These are phyloP conservation scores for Gorsachius magnificus DNA, from an alignment of 2,797 vertebrate species.

Conservation along the genomic window DNA sequence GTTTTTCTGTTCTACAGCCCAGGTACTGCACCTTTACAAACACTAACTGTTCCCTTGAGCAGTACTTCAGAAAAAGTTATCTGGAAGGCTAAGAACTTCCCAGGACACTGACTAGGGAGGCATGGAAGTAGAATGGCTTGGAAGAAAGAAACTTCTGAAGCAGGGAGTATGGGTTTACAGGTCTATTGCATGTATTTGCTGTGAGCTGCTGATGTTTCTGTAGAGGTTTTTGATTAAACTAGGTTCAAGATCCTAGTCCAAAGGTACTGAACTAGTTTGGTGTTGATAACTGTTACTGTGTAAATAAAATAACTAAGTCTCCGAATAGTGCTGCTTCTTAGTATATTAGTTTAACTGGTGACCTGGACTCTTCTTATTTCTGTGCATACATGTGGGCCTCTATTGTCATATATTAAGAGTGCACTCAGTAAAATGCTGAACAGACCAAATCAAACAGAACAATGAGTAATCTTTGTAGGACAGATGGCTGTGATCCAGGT, in stretches of 20 bases:
- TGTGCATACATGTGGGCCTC: not conserved
- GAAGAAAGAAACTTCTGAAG: not conserved
- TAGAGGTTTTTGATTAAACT: not conserved
- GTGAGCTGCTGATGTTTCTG: not conserved
- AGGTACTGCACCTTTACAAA: not conserved
- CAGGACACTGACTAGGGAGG: not conserved
- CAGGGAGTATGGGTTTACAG: not conserved
- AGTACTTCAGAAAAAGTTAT: not conserved
- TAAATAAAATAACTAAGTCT: not conserved
- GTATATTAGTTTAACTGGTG: not conserved
- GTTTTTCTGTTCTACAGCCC: not conserved
- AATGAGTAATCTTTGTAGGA: constrained; percentile 30
- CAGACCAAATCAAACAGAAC: not conserved
- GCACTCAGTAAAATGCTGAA: not conserved
- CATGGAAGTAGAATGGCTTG: not conserved
- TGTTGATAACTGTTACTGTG: not conserved
- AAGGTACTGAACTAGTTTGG: not conserved
- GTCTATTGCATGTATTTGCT: not conserved
- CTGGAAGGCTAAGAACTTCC: not conserved
- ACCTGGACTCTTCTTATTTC: not conserved
- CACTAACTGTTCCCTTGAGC: not conserved
- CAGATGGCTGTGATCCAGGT: constrained; percentile 48
- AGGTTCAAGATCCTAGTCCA: not conserved
- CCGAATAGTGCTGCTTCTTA: not conserved
- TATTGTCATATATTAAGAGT: not conserved